Percentiles rank a stretch among this genome's conserved stretches.
phyloP scores from a whole-genome alignment of 2,113 vertebrate genomes.

The Hyperopisus bebe region DNA sequence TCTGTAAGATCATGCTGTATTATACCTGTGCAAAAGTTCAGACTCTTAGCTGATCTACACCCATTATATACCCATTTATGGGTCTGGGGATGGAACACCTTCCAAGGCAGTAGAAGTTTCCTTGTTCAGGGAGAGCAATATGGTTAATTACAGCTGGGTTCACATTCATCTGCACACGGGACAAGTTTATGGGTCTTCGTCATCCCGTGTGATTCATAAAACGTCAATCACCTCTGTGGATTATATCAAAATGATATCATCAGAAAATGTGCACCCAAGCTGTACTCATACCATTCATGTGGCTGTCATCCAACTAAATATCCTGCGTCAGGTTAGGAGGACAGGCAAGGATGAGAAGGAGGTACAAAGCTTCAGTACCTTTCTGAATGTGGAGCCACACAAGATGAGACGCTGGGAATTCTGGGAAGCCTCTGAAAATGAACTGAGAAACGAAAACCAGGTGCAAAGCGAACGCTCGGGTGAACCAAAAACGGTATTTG shows the following conservation, averaged over 20 bases:
- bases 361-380: not conserved
- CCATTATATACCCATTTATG: not conserved
- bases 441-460: not conserved
- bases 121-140: slow-evolving; percentile 1
- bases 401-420: not conserved
- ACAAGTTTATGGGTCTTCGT: not conserved
- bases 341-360: not conserved
- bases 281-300: not conserved
- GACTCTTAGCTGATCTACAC: not conserved
- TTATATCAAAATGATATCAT: not conserved
- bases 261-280: too few relatives aligned
- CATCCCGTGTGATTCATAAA: not conserved
- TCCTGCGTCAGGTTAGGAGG: not conserved
- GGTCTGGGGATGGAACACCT: not conserved
- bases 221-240: not conserved
- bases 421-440: not conserved
- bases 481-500: not conserved
- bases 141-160: slow-evolving; percentile 16
- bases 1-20: not conserved
- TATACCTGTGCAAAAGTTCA: not conserved
- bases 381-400: not conserved
- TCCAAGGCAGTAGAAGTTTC: not conserved
- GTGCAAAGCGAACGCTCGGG: not conserved
- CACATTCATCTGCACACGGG: slow-evolving; percentile 9
- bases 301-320: not conserved